Evolutionary conservation across 2,888 invertebrate genomes (phyloP).

Genomic region (Andrena minutula): DNA sequence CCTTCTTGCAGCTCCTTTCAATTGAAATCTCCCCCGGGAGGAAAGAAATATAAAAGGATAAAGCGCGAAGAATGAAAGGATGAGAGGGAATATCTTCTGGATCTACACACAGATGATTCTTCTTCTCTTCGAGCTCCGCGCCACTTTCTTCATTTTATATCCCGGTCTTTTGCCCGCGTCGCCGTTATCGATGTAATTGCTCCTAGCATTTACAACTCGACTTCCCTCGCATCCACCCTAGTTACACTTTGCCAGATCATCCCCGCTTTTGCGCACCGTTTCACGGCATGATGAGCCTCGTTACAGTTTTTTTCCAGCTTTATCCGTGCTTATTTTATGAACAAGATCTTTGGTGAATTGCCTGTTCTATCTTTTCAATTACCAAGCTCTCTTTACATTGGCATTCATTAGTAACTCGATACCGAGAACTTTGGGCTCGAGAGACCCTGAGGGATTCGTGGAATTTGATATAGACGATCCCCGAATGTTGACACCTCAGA

Average conservation of each 20-base stretch:
- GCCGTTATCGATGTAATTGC: constrained; percentile 19
- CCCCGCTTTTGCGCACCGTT: not conserved
- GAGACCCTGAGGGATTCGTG: not conserved
- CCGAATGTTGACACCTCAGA: not conserved
- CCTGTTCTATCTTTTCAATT: not conserved
- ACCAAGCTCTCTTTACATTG: not conserved
- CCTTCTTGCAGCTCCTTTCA: constrained; percentile 22
- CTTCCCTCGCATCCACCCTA: not conserved
- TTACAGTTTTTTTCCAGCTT: not conserved
- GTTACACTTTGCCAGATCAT: not conserved
- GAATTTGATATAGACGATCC: not conserved
- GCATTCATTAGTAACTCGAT: not conserved
- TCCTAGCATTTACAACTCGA: not conserved
- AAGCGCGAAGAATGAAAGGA: constrained; percentile 31
- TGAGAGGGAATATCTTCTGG: constrained; percentile 22
- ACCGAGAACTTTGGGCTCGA: not conserved
- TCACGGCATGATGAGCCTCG: not conserved
- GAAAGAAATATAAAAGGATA: constrained; percentile 6
- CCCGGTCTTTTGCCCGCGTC: not conserved
- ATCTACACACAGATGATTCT: constrained; percentile 22
- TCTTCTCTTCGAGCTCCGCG: not conserved
- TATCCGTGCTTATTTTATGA: not conserved
- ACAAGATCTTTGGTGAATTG: not conserved
- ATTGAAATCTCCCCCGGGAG: constrained; percentile 37
- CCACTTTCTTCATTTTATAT: constrained; percentile 15